Percentiles rank a stretch among this genome's conserved stretches.
Evolutionary conservation across 2,888 invertebrate genomes (phyloP).

Genomic region (Chironomus tentans): DNA sequence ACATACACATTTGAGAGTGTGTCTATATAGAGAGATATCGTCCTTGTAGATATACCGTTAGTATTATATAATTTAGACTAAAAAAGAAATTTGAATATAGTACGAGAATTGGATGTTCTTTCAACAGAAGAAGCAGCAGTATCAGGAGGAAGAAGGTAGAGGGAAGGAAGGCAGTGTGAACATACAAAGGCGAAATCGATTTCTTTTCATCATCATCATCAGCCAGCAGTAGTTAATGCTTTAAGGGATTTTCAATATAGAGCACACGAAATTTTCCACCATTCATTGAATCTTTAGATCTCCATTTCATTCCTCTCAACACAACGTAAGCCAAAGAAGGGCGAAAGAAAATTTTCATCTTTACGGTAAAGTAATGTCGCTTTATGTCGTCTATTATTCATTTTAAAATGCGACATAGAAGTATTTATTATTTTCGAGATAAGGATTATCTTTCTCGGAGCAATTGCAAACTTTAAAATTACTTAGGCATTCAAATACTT

Average conservation of each 20-base stretch:
- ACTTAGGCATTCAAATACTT: not conserved
- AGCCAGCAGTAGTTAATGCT: not conserved
- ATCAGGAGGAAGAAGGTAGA: not conserved
- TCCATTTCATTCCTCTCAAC: no score
- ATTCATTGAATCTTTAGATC: not conserved
- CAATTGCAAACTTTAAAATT: not conserved
- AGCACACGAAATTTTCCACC: not conserved
- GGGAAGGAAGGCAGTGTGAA: conserved; percentile 8
- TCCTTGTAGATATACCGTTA: conserved; percentile 15
- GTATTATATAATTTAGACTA: not conserved
- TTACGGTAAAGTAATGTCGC: not conserved
- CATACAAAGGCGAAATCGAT: not conserved
- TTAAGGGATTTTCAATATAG: not conserved
- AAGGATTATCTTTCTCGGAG: conserved; percentile 10
- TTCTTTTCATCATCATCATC: conserved; percentile 12
- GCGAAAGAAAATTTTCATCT: not conserved
- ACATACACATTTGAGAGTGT: not conserved
- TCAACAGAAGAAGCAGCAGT: not conserved
- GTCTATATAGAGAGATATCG: not conserved
- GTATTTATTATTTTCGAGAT: conserved; percentile 18
- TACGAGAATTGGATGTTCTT: not conserved
- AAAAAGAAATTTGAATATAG: conserved; percentile 3
- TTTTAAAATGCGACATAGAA: conserved; percentile 21
- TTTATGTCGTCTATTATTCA: conserved; percentile 8
- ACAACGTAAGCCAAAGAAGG: not conserved